Percentiles rank a stretch among this genome's conserved stretches.
phyloP scores from a whole-genome alignment of 2,888 invertebrate species.

The Gandaritis pyraliata region DNA sequence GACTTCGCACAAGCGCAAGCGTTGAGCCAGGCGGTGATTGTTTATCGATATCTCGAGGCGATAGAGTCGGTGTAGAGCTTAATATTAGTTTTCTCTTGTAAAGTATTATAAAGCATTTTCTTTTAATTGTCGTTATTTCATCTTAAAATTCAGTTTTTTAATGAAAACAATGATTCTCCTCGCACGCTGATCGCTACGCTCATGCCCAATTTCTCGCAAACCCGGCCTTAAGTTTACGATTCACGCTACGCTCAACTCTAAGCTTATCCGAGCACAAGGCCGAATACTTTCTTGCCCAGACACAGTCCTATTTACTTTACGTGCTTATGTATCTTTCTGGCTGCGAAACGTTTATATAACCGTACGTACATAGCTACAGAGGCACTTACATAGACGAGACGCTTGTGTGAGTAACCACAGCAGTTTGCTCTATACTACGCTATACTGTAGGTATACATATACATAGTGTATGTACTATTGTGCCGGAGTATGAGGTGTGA shows the following conservation, averaged over 20 bases:
- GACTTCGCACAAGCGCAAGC: slow-evolving; percentile 1
- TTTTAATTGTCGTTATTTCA: not conserved
- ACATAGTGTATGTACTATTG: slow-evolving; percentile 25
- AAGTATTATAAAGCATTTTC: not conserved
- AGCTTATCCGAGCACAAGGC: slow-evolving; percentile 29
- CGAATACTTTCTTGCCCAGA: slow-evolving; percentile 36
- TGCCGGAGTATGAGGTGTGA: slow-evolving; percentile 43
- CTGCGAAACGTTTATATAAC: slow-evolving; percentile 42
- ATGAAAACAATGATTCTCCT: not conserved
- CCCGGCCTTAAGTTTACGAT: slow-evolving; percentile 26
- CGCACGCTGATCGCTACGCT: slow-evolving; percentile 20
- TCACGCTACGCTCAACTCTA: slow-evolving; percentile 36
- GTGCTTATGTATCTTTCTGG: slow-evolving; percentile 42
- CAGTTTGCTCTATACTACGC: slow-evolving; percentile 34
- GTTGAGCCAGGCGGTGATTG: slow-evolving; percentile 8
- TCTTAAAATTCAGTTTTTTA: not conserved
- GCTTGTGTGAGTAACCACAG: slow-evolving; percentile 43
- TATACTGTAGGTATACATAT: too few relatives aligned
- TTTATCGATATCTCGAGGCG: not conserved
- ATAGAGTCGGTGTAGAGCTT: not conserved
- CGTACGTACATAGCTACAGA: slow-evolving; percentile 39
- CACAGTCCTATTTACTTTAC: slow-evolving; percentile 42
- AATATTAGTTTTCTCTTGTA: not conserved
- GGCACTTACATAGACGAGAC: slow-evolving; percentile 40
- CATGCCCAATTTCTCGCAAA: slow-evolving; percentile 12